Conservation (phyloP, 1,140 invertebrate species). For the Ruditapes philippinarum region DNA sequence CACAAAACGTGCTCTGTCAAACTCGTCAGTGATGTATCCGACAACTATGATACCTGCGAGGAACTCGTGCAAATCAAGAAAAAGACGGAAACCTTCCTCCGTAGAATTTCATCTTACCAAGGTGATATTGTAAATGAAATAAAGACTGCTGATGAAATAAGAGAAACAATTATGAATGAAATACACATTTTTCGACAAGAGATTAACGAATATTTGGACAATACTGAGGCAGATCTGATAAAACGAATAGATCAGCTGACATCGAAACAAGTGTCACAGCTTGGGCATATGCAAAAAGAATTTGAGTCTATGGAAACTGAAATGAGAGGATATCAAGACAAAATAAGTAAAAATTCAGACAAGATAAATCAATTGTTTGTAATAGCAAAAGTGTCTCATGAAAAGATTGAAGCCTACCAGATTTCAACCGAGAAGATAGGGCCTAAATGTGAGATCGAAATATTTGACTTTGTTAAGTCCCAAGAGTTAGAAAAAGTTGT, state of each 20-base stretch:
- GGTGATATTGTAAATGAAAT: not conserved
- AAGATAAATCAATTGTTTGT: not conserved
- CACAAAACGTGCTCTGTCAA: not conserved
- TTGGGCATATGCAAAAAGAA: too few relatives aligned
- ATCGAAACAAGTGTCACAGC: not conserved
- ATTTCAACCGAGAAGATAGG: not conserved
- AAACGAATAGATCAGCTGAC: not conserved
- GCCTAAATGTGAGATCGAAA: too few relatives aligned
- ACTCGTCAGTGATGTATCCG: not conserved
- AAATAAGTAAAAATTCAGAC: not conserved
- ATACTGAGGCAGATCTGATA: not conserved
- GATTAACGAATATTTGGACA: not conserved
- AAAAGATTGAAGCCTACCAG: not conserved
- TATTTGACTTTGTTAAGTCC: too few relatives aligned
- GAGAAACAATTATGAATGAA: not conserved
- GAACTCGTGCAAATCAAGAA: not conserved
- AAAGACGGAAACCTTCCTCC: not conserved
- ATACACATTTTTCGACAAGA: not conserved
- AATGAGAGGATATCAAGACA: not conserved
- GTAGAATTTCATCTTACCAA: not conserved
- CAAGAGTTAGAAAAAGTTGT: too few relatives aligned
- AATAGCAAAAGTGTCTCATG: not conserved
- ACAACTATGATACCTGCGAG: not conserved
- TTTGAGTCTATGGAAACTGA: too few relatives aligned
- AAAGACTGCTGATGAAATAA: not conserved